Base-by-base conservation (phyloP, 1,140 invertebrate species). In the Chymomyza costata region DNA sequence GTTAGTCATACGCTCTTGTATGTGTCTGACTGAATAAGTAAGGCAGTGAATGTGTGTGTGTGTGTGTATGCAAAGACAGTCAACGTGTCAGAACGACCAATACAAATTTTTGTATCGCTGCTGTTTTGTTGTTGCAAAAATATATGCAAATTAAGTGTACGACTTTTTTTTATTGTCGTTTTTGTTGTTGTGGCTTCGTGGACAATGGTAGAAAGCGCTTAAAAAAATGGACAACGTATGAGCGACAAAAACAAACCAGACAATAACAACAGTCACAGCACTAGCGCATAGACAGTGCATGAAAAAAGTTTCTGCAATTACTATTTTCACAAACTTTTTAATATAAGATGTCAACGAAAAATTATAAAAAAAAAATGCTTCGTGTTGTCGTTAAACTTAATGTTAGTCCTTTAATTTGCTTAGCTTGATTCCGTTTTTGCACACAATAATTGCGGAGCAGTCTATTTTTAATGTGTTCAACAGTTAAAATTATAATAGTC, bases 121-220 rank as follows among this genome's bases (percentile, higher is more conserved):
- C 6, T 38, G 35, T 38, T 6, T 14, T 34, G n/a, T 63, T 76
- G 61, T 66, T 28, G 51, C 50, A 65, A 71, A 80, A 73, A 73
- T 80, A n/a, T n/a, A 80, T 80, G 73, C 73, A 80, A 80, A 80
- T 80, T 71, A 78, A 67, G 73, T 71, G 73, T 64, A 71, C 68
- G 68, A 73, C 68, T 71, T 73, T 71, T 15, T 48, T 14, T 25
- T 71, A 18, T 41, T 53, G 39, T 43, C 39, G 46, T n/a, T 17
- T 51, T 46, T 62, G 41, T 28, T 70, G 63, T 40, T 73, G 44
- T 34, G 2, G 32, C 32, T 34, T 28, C 10, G n/a, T 16, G 10
- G 11, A 15, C 35, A 14, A 3, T 13, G 59, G 69, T 76, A 76
- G 73, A 78, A 78, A 78, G 73, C 67, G 73, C 68, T n/a, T n/a